phyloP scores from a whole-genome alignment of 2,113 vertebrate species.

The Callionymus lyra region DNA sequence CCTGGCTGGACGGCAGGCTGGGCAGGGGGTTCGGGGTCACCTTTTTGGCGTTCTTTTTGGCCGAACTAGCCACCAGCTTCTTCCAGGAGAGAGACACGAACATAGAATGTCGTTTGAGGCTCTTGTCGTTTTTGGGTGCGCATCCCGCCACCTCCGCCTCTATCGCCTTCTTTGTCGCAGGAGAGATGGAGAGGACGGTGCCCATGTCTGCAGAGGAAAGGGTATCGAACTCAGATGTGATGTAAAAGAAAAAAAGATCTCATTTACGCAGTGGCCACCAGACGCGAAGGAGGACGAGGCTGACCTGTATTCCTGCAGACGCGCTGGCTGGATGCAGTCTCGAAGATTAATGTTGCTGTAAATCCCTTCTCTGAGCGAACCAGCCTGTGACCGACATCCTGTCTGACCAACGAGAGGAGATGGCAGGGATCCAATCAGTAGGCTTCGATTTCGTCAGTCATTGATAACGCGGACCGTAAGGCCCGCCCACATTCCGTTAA shows the following conservation, averaged over 20 bases:
- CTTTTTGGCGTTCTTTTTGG: slow-evolving; percentile 87
- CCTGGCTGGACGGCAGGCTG: slow-evolving; percentile 37
- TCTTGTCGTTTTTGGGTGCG: slow-evolving; percentile 66
- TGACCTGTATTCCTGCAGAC: slow-evolving; percentile 42
- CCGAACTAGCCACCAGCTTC: slow-evolving; percentile 76
- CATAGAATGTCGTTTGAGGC: slow-evolving; percentile 79
- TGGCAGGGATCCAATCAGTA: slow-evolving; percentile 31
- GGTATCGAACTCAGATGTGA: slow-evolving; percentile 23
- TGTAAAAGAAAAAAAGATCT: slow-evolving; percentile 17
- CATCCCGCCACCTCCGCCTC: slow-evolving; percentile 35
- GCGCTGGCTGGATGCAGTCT: neutral
- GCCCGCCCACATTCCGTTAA: too few relatives aligned
- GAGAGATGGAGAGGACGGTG: slow-evolving; percentile 86
- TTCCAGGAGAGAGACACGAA: slow-evolving; percentile 87
- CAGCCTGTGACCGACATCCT: slow-evolving; percentile 36
- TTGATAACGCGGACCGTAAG: slow-evolving; percentile 8
- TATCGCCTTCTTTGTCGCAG: slow-evolving; percentile 68
- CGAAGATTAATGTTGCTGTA: neutral
- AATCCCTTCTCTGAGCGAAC: slow-evolving; percentile 31
- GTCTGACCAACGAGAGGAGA: slow-evolving; percentile 40
- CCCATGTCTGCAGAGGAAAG: slow-evolving; percentile 71
- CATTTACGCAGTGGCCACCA: slow-evolving; percentile 36
- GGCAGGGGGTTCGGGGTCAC: slow-evolving; percentile 75
- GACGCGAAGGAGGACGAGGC: slow-evolving; percentile 42
- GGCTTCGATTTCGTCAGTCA: slow-evolving; percentile 5